A percentile compares a stretch with the other conserved stretches of the same genome.
Conservation (phyloP, 2,113 vertebrate genomes). For the Uria lomvia region DNA sequence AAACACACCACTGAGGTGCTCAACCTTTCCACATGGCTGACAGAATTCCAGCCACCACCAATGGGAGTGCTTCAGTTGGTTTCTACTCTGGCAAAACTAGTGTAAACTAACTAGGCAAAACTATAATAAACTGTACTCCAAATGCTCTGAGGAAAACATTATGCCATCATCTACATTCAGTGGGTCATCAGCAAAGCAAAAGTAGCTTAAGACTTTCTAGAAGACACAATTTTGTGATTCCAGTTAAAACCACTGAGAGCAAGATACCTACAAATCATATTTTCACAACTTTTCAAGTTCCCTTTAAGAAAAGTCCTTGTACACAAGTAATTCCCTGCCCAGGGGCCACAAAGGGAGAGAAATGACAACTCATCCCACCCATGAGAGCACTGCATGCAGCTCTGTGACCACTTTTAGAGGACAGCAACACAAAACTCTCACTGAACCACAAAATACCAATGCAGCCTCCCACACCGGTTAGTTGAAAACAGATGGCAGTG, state of each 20-base stretch:
- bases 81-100: not conserved
- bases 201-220: not conserved
- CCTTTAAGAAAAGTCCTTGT: not conserved
- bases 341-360: accelerated
- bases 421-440: not conserved
- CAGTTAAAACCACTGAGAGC: not conserved
- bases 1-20: not conserved
- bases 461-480: not conserved
- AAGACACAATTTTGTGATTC: not conserved
- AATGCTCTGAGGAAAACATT: not conserved
- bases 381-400: not conserved
- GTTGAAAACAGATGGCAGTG: not conserved
- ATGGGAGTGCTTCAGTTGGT: accelerated
- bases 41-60: not conserved
- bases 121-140: not conserved
- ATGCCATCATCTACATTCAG: not conserved
- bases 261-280: not conserved
- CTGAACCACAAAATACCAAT: accelerated
- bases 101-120: not conserved
- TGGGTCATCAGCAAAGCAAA: not conserved
- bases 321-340: not conserved
- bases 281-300: not conserved
- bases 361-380: not conserved
- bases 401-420: accelerated
- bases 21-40: not conserved